Conservation (phyloP, 37 sponge, comb jelly and placozoan species). For the Beroe forskalii region DNA sequence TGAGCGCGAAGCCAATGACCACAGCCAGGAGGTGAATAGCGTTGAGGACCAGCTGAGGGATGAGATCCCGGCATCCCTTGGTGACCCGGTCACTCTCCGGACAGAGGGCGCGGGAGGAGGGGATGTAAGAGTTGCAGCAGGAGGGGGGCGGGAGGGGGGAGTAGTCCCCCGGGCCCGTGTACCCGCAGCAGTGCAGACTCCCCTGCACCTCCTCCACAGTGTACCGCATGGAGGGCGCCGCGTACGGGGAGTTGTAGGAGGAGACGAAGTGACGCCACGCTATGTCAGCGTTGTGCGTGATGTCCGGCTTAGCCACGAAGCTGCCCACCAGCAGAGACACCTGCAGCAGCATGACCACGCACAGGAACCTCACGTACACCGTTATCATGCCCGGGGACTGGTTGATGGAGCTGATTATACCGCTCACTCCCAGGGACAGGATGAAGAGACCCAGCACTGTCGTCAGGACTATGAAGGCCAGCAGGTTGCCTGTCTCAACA, state of each 20-base stretch:
- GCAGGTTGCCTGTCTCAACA: conserved; percentile 1
- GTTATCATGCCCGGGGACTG: conserved; percentile 5
- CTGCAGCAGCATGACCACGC: conserved; percentile 5
- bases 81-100: too few species aligned
- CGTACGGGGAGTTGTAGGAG: not conserved
- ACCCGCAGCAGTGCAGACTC: conserved; percentile 27
- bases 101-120: not conserved
- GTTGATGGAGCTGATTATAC: conserved; percentile 14
- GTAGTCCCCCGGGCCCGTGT: not conserved
- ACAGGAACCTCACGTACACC: not conserved
- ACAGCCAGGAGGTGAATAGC: not conserved
- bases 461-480: conserved; percentile 21
- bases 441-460: not conserved
- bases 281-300: not conserved
- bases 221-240: not conserved
- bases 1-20: not conserved
- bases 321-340: not conserved
- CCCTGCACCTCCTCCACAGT: conserved; percentile 9
- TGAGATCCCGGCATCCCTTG: not conserved
- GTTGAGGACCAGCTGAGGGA: not conserved
- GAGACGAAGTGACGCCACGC: not conserved
- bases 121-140: not conserved
- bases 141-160: not conserved
- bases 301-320: not conserved
- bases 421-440: not conserved